Base-by-base conservation (phyloP, 2,113 vertebrate species). In the Fregetta grallaria region DNA sequence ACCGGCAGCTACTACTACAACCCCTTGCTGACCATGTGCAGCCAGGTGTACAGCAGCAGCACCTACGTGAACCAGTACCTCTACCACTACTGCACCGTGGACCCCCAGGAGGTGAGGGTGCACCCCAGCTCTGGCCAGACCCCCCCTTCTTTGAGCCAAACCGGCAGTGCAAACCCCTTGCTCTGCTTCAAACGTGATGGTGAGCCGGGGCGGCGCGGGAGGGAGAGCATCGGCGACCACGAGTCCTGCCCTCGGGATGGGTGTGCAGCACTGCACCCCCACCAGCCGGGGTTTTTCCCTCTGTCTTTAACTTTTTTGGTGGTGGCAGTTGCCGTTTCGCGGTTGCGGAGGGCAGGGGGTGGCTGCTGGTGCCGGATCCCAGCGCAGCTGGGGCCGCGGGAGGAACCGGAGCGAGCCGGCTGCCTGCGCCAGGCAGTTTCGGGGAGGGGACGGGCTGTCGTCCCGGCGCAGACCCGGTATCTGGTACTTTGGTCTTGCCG, bases 61-160 rank as follows among this genome's bases (percentile, higher is more conserved):
- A 95, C 15, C 97, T 59, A 96, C 97, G 4, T 95, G 36, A 98
- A 98, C 95, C 98, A 99, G 86, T 99, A 99, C 94, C 97, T 99
- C 70, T 97, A 99, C 89, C 99, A 99, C 93, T 99, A 99, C 98
- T 99, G 99, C 95, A 98, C 97, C 44, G 99, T 99, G 98, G 99
- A 99, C 91, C 98, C 99, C 0, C 98, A 99, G 86, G 99, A 99
- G 98, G 99, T 98, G 91, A 75, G 96, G 30, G 56, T 6, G 50
- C 18, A 3, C 59, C 82, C 47, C 49, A 27, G 10, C 15, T 34
- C n/a, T 0, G 7, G 11, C 25, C 22, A 23, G 38, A 27, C 6
- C 5, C 20, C 36, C 7, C 6, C 38, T 38, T 6, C 10, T 34
- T 32, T 4, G 26, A 16, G 50, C 38, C 74, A 32, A 36, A 52